phyloP scores from a whole-genome alignment of 2,888 invertebrate genomes.

The Amiota communis region DNA sequence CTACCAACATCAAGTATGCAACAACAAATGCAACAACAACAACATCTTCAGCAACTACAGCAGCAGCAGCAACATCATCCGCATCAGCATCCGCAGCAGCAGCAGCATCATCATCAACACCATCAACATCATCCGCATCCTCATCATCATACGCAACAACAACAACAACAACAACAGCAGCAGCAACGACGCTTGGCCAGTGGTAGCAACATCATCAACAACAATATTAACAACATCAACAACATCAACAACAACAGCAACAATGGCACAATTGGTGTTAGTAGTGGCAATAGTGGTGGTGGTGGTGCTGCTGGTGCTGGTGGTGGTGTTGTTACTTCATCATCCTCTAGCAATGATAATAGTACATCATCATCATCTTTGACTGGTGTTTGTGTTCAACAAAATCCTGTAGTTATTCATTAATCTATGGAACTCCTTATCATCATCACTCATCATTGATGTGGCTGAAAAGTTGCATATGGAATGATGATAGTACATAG shows the following conservation, averaged over 20 bases:
- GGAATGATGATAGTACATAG: too few species aligned
- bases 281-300: slow-evolving; percentile 51
- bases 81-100: slow-evolving; percentile 25
- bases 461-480: too few species aligned
- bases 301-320: slow-evolving; percentile 43
- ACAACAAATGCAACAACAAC: slow-evolving; percentile 41
- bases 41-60: slow-evolving; percentile 44
- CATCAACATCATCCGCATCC: slow-evolving; percentile 31
- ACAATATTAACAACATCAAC: slow-evolving; percentile 39
- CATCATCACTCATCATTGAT: slow-evolving; percentile 12
- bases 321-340: not conserved
- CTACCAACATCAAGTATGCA: slow-evolving; percentile 32
- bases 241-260: slow-evolving; percentile 35
- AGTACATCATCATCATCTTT: slow-evolving; percentile 78
- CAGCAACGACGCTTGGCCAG: slow-evolving; percentile 2
- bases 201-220: slow-evolving; percentile 31
- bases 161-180: slow-evolving; percentile 31
- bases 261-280: slow-evolving; percentile 28
- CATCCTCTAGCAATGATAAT: slow-evolving; percentile 42
- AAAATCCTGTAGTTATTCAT: slow-evolving; percentile 94
- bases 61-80: slow-evolving; percentile 50
- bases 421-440: too few species aligned
- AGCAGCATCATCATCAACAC: slow-evolving; percentile 29
- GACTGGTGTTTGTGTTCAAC: slow-evolving; percentile 92
- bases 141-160: slow-evolving; percentile 5